These are phyloP conservation scores for Drosophila cognata DNA, from an alignment of 2,888 invertebrate genomes.

Conservation along the genomic window DNA sequence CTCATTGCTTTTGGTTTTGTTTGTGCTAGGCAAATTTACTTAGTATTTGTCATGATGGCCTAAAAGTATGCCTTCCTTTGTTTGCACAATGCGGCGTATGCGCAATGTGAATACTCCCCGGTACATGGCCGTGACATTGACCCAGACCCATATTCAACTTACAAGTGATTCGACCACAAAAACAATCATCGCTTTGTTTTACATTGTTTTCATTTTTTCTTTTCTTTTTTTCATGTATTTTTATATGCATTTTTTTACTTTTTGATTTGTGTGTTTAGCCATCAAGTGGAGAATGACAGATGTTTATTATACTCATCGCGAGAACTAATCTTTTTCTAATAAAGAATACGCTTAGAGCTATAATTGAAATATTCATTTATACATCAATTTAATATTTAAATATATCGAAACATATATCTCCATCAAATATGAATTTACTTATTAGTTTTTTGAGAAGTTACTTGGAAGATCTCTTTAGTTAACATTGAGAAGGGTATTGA, in stretches of 20 bases:
- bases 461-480: not conserved
- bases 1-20: slow-evolving; percentile 48
- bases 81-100: slow-evolving; percentile 42
- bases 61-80: slow-evolving; percentile 68
- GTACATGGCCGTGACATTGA: slow-evolving; percentile 37
- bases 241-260: not conserved
- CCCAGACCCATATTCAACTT: slow-evolving; percentile 17
- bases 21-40: slow-evolving; percentile 60
- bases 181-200: not conserved
- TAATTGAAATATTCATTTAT: not conserved
- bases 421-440: not conserved
- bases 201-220: not conserved
- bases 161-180: slow-evolving; percentile 11
- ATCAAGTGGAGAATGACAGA: not conserved
- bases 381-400: not conserved
- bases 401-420: not conserved
- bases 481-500: not conserved
- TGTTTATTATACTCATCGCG: slow-evolving; percentile 3
- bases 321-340: not conserved
- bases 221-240: slow-evolving; percentile 1
- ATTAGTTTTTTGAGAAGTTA: not conserved
- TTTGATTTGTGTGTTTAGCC: slow-evolving; percentile 5
- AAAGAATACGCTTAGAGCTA: not conserved
- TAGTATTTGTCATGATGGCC: slow-evolving; percentile 52
- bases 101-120: slow-evolving; percentile 22